Evolutionary conservation across 2,113 vertebrate species (phyloP).

Genomic region (Antennarius striatus): DNA sequence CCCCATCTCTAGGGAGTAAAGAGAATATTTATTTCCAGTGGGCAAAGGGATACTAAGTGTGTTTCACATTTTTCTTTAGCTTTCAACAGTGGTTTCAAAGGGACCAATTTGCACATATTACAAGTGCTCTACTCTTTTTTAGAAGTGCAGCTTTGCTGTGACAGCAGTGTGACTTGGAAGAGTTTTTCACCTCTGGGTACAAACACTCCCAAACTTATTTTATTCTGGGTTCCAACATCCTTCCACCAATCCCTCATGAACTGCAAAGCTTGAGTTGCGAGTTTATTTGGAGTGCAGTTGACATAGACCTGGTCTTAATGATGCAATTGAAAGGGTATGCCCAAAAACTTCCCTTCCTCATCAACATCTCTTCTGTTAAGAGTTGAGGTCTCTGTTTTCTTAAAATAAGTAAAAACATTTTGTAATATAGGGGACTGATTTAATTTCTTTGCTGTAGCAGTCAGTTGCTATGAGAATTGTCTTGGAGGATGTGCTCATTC

Average conservation of each 20-base stretch:
- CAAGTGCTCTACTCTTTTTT: constrained; percentile 35
- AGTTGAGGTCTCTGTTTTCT: constrained; percentile 6
- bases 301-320: constrained; percentile 20
- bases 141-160: constrained; percentile 41
- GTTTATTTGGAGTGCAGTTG: constrained; percentile 37
- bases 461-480: not conserved
- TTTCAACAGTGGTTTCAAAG: constrained; percentile 62
- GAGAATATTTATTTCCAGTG: constrained; percentile 56
- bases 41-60: constrained; percentile 42
- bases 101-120: constrained; percentile 73
- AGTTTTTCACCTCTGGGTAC: constrained; percentile 62
- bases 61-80: constrained; percentile 36
- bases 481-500: not conserved
- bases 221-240: constrained; percentile 52
- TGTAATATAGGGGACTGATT: not conserved
- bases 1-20: constrained; percentile 37
- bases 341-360: constrained; percentile 1
- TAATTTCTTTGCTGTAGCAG: not conserved
- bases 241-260: constrained; percentile 41
- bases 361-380: too few relatives aligned
- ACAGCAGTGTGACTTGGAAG: constrained; percentile 39
- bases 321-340: constrained; percentile 34
- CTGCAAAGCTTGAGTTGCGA: constrained; percentile 26
- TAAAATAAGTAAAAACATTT: not conserved
- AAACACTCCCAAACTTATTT: constrained; percentile 43